These are phyloP conservation scores for Phataginus tetradactyla DNA, from an alignment of 2,797 vertebrate genomes.

Conservation along the genomic window DNA sequence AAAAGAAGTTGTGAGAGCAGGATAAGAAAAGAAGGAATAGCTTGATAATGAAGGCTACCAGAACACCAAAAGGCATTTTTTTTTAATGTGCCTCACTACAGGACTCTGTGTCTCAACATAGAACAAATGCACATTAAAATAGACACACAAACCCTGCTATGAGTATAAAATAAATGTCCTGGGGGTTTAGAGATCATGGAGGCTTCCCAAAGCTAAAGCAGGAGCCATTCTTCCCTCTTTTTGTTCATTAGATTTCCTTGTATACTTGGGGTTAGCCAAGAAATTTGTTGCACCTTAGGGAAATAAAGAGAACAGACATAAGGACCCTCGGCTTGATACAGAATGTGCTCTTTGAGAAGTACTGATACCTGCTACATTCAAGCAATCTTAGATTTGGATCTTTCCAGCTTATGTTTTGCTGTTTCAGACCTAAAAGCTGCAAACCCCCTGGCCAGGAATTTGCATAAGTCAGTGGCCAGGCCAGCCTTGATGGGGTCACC, in stretches of 20 bases:
- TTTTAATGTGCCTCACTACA: neutral
- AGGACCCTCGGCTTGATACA: neutral
- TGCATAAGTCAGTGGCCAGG: neutral
- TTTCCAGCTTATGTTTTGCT: neutral
- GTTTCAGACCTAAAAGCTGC: neutral
- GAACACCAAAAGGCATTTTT: neutral
- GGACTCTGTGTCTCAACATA: neutral
- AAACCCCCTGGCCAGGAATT: neutral
- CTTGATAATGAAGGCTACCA: neutral
- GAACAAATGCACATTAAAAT: neutral
- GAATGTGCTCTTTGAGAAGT: neutral
- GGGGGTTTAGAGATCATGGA: neutral
- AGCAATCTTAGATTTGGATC: neutral
- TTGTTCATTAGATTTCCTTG: neutral
- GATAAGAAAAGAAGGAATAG: neutral
- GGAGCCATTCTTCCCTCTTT: neutral
- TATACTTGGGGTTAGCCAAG: neutral
- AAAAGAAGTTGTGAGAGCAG: neutral
- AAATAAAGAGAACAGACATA: neutral
- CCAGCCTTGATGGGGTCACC: neutral
- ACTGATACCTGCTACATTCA: neutral
- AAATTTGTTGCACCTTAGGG: neutral
- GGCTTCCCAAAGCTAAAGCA: neutral
- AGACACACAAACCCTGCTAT: neutral
- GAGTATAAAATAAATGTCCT: neutral